Evolutionary conservation across 2,888 invertebrate genomes (phyloP).

Genomic region (Endomychus coccineus): DNA sequence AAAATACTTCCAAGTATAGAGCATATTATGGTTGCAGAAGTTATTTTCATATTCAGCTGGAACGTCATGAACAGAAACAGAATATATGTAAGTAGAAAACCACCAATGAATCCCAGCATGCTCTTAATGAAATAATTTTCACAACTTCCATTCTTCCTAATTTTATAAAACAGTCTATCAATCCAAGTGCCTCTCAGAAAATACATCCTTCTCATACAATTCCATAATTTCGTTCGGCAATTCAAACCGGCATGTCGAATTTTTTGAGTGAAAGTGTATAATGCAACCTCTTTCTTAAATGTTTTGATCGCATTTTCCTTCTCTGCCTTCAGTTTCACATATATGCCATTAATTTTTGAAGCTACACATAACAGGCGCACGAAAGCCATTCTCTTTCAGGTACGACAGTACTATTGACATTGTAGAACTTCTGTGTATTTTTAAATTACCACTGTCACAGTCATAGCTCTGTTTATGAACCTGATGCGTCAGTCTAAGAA

Average conservation of each 20-base stretch:
- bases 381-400: constrained; percentile 55
- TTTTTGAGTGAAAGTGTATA: constrained; percentile 37
- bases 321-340: constrained; percentile 49
- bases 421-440: no score
- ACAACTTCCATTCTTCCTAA: constrained; percentile 49
- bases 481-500: no score
- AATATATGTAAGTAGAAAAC: constrained; percentile 56
- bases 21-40: constrained; percentile 55
- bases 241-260: constrained; percentile 45
- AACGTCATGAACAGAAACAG: constrained; percentile 62
- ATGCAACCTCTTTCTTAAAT: constrained; percentile 25
- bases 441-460: no score
- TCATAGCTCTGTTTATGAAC: no score
- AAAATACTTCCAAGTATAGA: constrained; percentile 55
- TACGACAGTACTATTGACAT: no score
- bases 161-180: constrained; percentile 37
- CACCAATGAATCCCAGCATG: constrained; percentile 57
- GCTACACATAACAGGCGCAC: constrained; percentile 53
- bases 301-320: constrained; percentile 50
- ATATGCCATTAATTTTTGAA: constrained; percentile 46
- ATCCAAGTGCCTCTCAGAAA: constrained; percentile 8
- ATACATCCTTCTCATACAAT: constrained; percentile 34
- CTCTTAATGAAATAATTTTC: constrained; percentile 58
- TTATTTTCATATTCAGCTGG: constrained; percentile 55
- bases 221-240: constrained; percentile 40